These are phyloP conservation scores for Drosophila bunnanda DNA, from an alignment of 2,888 invertebrate genomes.

Conservation along the genomic window DNA sequence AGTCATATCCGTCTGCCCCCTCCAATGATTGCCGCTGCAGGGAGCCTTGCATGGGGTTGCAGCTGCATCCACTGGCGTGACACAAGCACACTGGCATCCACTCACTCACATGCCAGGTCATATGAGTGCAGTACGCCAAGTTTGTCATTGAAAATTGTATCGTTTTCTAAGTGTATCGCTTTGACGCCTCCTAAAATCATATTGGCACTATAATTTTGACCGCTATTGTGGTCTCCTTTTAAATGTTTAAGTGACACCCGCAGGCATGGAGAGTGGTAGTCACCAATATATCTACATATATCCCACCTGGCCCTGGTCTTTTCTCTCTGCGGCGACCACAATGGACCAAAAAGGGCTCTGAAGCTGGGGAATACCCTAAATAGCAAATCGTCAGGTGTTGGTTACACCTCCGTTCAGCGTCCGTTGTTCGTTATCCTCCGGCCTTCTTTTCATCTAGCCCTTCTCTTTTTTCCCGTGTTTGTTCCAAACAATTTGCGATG, in stretches of 20 bases:
- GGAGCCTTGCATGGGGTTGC: background rate
- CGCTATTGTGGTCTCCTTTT: conserved; percentile 1
- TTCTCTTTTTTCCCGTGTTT: conserved; percentile 16
- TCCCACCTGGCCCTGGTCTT: background rate
- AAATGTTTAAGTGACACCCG: conserved; percentile 10
- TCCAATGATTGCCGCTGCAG: conserved; percentile 1
- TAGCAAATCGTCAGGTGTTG: conserved; percentile 45
- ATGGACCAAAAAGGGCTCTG: conserved; percentile 15
- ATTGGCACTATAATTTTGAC: background rate
- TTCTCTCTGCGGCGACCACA: conserved; percentile 22
- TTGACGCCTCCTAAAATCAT: too few relatives aligned
- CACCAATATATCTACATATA: background rate
- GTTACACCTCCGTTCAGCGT: conserved; percentile 18
- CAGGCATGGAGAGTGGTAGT: background rate
- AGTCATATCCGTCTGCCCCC: background rate
- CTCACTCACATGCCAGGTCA: background rate
- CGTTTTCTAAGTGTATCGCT: background rate
- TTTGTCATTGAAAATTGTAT: background rate
- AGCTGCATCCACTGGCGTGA: background rate
- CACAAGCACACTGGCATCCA: background rate
- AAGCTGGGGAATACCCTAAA: conserved; percentile 28
- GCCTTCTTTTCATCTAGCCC: conserved; percentile 9
- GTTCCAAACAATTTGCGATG: conserved; percentile 50
- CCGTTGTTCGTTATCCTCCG: background rate
- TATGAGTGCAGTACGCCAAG: background rate